Evolutionary conservation across 2,888 invertebrate species (phyloP), one percentile per base, ranked within the genome.

Genomic region (Drosophila sordidula): DNA sequence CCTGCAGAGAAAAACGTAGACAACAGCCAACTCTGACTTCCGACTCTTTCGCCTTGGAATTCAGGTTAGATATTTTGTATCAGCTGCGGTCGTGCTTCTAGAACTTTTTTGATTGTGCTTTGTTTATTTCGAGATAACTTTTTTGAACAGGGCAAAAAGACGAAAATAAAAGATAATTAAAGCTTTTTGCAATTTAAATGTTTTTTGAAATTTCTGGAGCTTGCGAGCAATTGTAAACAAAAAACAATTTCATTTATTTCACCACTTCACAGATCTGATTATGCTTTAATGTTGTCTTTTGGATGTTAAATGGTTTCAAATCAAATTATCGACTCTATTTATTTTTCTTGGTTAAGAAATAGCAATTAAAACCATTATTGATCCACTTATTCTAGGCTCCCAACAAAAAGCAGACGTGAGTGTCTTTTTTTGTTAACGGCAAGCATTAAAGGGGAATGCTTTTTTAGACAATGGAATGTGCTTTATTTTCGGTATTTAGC

Each of bases 401-500:
- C 25, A 44, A 44, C 8, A 25, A 44, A 44, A n/a, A 12, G 12
- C n/a, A 11, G 6, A 25, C 29, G 9, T 11, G 36, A 25, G 44
- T 54, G 38, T 54, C 26, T 12, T 34, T 3, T 26, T 8, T 9
- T 18, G 39, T 26, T 16, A 25, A 38, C 18, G 26, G 18, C 54
- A 38, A 52, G 49, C 58, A 54, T 59, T 52, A n/a, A 41, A 44
- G 54, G 41, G 34, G 61, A 12, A 18, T 22, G 49, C 47, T 67
- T 76, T 67, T 58, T 61, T 39, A 61, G 64, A 70, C 51, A 62
- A 49, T 64, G 65, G 64, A 72, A 78, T 70, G 42, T 22, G 58
- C 41, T 58, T 79, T 74, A 65, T 62, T 75, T 68, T 54, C 54
- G 86, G 80, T 83, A 82, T 82, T 86, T 86, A 78, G 78, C 57